Evolutionary conservation across 2,797 vertebrate species (phyloP).

Genomic region (Rhynchotus rufescens): DNA sequence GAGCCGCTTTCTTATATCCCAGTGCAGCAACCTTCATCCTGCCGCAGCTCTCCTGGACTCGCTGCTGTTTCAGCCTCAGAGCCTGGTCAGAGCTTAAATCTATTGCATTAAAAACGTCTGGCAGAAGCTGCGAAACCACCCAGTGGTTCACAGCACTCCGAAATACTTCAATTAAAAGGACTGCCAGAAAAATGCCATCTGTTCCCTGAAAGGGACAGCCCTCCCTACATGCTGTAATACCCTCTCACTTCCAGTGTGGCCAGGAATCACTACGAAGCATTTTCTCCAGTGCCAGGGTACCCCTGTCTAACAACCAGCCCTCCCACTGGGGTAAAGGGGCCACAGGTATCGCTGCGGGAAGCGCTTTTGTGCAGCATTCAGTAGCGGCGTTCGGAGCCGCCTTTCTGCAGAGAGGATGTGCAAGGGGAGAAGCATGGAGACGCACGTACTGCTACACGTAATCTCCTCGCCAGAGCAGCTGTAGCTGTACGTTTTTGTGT

Average conservation of each 20-base stretch:
- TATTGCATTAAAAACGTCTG: fast-evolving
- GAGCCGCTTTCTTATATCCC: background rate
- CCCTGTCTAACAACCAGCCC: fast-evolving
- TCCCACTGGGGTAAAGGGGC: no score
- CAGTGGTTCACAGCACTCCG: background rate
- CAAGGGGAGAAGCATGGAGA: fast-evolving
- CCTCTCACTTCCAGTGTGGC: fast-evolving
- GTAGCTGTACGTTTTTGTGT: constrained; percentile 43
- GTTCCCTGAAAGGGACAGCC: no score
- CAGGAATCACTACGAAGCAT: no score
- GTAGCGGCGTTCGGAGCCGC: background rate
- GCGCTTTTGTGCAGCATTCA: background rate
- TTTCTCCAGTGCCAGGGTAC: background rate
- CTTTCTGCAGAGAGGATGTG: background rate
- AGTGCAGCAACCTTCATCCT: fast-evolving
- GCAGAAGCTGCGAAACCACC: background rate
- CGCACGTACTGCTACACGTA: constrained; percentile 74
- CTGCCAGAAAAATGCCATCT: background rate
- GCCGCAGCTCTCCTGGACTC: background rate
- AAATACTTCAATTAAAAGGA: background rate
- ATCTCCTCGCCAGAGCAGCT: constrained; percentile 42
- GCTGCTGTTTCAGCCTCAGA: background rate
- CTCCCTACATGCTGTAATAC: fast-evolving
- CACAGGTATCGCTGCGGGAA: no score
- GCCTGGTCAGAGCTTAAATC: background rate